These are phyloP conservation scores for Scleropages formosus DNA, from an alignment of 2,797 vertebrate species.

Conservation along the genomic window DNA sequence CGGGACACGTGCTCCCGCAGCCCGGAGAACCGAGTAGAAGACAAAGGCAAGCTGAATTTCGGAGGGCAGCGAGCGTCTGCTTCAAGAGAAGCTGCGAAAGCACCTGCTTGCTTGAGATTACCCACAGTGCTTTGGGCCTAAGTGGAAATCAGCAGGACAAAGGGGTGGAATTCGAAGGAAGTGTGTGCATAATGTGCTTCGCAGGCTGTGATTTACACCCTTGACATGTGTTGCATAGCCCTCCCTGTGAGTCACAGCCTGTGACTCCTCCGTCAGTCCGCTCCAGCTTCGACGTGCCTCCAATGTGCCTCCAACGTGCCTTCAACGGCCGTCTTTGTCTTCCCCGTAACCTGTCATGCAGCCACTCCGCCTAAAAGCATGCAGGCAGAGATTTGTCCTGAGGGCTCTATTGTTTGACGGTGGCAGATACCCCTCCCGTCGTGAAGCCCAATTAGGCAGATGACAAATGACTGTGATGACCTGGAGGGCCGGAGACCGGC, in stretches of 20 bases:
- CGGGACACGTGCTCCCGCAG: background rate
- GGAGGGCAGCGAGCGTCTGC: background rate
- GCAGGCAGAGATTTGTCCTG: background rate
- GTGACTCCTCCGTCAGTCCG: background rate
- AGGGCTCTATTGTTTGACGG: background rate
- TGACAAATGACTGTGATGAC: background rate
- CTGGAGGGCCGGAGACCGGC: background rate
- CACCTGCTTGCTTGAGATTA: background rate
- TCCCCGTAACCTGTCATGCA: background rate
- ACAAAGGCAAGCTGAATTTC: slow-evolving; percentile 2
- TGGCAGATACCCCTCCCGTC: background rate
- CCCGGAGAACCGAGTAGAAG: background rate
- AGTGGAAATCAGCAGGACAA: background rate
- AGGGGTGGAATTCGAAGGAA: background rate
- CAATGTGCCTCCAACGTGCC: background rate
- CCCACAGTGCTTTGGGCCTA: slow-evolving; percentile 3
- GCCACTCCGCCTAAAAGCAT: background rate
- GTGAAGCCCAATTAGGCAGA: background rate
- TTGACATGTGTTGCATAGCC: background rate
- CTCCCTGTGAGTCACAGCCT: background rate
- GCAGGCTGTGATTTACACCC: background rate
- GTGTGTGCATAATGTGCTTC: slow-evolving; percentile 7
- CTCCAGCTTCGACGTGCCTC: background rate
- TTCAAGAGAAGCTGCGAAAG: background rate
- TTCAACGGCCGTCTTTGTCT: background rate